These are phyloP conservation scores for Drosophila sechellia DNA, from an alignment of 1,140 invertebrate species.

Conservation along the genomic window DNA sequence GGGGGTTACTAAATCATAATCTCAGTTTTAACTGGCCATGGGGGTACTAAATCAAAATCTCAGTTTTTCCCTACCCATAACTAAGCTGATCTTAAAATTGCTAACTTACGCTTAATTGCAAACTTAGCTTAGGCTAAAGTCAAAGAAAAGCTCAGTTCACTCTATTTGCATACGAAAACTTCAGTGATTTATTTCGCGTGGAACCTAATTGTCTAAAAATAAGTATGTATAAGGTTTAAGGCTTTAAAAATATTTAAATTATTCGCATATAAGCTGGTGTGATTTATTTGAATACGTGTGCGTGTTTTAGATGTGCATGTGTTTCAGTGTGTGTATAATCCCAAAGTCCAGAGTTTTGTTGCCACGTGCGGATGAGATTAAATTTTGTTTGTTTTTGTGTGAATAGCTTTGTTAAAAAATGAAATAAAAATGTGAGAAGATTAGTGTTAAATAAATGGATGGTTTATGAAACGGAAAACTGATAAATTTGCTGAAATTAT, in stretches of 20 bases:
- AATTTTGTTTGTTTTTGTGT: slow-evolving; percentile 46
- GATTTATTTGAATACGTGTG: slow-evolving; percentile 20
- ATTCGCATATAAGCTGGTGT: slow-evolving; percentile 40
- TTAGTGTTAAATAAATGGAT: slow-evolving; percentile 60
- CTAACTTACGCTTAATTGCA: slow-evolving; percentile 29
- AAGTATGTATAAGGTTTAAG: slow-evolving; percentile 22
- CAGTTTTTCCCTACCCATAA: not conserved
- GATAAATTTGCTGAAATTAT: slow-evolving; percentile 34
- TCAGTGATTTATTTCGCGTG: slow-evolving; percentile 48
- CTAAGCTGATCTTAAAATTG: not conserved
- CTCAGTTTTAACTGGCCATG: slow-evolving; percentile 5
- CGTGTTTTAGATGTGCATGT: slow-evolving; percentile 38
- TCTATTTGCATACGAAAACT: slow-evolving; percentile 49
- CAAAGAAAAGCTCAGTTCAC: slow-evolving; percentile 37
- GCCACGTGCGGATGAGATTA: slow-evolving; percentile 57
- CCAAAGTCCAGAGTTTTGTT: slow-evolving; percentile 68
- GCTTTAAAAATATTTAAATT: slow-evolving; percentile 43
- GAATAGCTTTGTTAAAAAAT: slow-evolving; percentile 59
- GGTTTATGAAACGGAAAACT: slow-evolving; percentile 36
- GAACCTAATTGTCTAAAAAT: slow-evolving; percentile 47
- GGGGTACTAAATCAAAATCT: slow-evolving; percentile 22
- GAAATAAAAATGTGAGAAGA: slow-evolving; percentile 61
- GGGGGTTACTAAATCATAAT: slow-evolving; percentile 20
- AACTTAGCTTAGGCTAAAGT: slow-evolving; percentile 25
- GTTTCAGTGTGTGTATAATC: slow-evolving; percentile 42